Conservation (phyloP, 2,113 vertebrate genomes). For the Apteryx mantelli region DNA sequence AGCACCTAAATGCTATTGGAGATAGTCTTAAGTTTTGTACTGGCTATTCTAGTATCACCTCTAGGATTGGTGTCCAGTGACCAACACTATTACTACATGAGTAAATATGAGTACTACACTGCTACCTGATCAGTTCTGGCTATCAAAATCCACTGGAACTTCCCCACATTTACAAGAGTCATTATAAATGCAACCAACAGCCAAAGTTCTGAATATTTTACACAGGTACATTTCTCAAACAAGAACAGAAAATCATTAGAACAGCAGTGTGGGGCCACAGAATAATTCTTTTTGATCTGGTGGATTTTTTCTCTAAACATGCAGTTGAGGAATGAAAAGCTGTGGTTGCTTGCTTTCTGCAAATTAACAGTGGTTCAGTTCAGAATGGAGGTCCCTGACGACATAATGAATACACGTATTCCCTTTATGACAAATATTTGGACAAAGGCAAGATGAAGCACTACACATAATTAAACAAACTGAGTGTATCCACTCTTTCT, state of each 20-base stretch:
- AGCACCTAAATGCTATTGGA: neutral
- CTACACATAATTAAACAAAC: slow-evolving; percentile 6
- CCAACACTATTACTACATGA: neutral
- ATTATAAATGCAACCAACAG: neutral
- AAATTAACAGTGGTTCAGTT: neutral
- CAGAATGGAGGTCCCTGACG: neutral
- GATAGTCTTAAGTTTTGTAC: neutral
- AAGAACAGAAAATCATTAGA: neutral
- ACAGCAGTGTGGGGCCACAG: neutral
- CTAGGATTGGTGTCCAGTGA: neutral
- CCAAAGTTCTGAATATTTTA: neutral
- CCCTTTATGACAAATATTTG: neutral
- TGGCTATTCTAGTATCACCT: neutral
- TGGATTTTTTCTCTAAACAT: neutral
- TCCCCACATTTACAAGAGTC: neutral
- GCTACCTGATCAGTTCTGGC: neutral
- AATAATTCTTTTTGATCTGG: neutral
- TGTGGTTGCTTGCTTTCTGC: neutral
- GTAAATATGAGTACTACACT: neutral
- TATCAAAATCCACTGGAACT: neutral
- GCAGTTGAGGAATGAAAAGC: neutral
- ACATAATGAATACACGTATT: neutral
- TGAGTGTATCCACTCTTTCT: neutral
- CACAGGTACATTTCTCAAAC: neutral
- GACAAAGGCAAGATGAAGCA: neutral